Base-by-base conservation (phyloP, 2,888 invertebrate species). In the Polylopha cassiicola region DNA sequence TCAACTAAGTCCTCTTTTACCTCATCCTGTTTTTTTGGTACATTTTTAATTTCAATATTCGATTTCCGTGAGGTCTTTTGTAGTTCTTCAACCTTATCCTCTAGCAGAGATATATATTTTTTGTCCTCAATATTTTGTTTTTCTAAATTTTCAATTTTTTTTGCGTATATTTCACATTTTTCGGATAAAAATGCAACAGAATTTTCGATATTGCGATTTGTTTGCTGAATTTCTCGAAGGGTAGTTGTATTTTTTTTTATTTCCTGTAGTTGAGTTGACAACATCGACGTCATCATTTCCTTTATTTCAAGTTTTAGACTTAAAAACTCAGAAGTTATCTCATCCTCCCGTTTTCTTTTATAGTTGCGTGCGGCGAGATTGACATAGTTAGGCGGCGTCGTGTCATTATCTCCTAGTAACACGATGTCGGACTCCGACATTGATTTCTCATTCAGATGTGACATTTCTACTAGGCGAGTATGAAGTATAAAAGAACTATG, bases 191-290 rank as follows among this genome's bases (percentile, higher is more conserved):
- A 22, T 3, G 22, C 2, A n/a, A 22, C 14, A 4, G 26, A 26
- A 4, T 26, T 26, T 26, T 26, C 26, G 8, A 26, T 8, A n/a
- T 13, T 26, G 8, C 11, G 26, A 9, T 26, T 26, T 13, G 26
- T 14, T 13, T 13, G n/a, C 14, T 14, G 13, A 6, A 26, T 26
- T 26, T 26, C 26, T 14, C 14, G 26, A 7, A 26, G 8, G 1
- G 26, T 26, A 7, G 13, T 7, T 2, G 26, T 7, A 6, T 26
- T 26, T 14, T 26, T 26, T 6, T n/a, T 26, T 3, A 26, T 26
- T 26, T 26, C 26, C 1, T 13, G 26, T n/a, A 26, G n/a, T 8
- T 26, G 26, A 3, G 14, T n/a, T 14, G 26, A 13, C 26, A 26
- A 14, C 14, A 13, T 13, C 1, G 26, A 26, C 14, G 13, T 26